These are phyloP conservation scores for Salvator merianae DNA, from an alignment of 2,113 vertebrate species.

Conservation along the genomic window DNA sequence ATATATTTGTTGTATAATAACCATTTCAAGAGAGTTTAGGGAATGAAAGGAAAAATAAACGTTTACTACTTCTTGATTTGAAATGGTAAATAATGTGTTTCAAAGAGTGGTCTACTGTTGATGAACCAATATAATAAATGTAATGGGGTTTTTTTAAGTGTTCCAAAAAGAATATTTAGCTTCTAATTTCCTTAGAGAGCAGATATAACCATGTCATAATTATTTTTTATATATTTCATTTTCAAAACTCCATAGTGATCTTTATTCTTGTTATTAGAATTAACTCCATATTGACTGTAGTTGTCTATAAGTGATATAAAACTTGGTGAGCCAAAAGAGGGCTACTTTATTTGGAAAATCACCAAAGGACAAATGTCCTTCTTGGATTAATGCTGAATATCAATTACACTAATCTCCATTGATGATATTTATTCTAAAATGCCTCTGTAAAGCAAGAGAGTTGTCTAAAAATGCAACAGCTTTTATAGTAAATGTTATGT, in stretches of 20 bases:
- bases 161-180: constrained; percentile 58
- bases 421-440: constrained; percentile 96
- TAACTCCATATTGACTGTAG: constrained; percentile 73
- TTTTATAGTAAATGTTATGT: constrained; percentile 97
- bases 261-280: constrained; percentile 75
- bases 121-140: constrained; percentile 53
- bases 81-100: constrained; percentile 66
- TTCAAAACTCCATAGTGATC: constrained; percentile 51
- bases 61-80: constrained; percentile 39
- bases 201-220: constrained; percentile 49
- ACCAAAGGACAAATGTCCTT: constrained; percentile 69
- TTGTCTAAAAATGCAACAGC: constrained; percentile 87
- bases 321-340: constrained; percentile 67
- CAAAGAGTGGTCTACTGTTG: constrained; percentile 63
- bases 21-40: constrained; percentile 14
- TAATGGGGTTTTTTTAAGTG: constrained; percentile 48
- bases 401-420: constrained; percentile 78
- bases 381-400: constrained; percentile 69
- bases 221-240: constrained; percentile 60
- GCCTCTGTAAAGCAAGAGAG: constrained; percentile 86
- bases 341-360: constrained; percentile 58
- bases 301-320: constrained; percentile 67
- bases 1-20: constrained; percentile 56
- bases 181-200: constrained; percentile 55
- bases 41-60: background rate